Evolutionary conservation across 2,113 vertebrate species (phyloP).

Genomic region (Speoplatyrhinus poulsoni): DNA sequence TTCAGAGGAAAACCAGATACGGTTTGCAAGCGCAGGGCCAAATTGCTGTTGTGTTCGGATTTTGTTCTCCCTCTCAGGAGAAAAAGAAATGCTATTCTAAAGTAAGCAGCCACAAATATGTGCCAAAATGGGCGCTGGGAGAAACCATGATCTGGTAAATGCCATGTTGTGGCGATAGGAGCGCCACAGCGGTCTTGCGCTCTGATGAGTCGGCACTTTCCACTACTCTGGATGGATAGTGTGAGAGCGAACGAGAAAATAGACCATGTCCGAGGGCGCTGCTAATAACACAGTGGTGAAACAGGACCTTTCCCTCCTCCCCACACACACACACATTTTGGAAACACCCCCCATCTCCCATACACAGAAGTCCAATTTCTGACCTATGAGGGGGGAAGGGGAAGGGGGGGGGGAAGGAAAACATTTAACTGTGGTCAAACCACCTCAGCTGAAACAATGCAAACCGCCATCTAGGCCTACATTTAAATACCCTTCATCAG

Average conservation of each 20-base stretch:
- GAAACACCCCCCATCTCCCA: too few species aligned
- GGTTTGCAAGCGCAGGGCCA: conserved; percentile 32
- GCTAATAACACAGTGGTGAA: conserved; percentile 54
- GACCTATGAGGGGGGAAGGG: conserved; percentile 8
- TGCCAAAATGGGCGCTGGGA: conserved; percentile 44
- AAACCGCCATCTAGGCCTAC: conserved; percentile 26
- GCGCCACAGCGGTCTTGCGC: conserved; percentile 45
- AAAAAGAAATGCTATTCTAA: conserved; percentile 30
- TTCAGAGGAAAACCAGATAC: conserved; percentile 36
- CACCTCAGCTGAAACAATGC: conserved; percentile 42
- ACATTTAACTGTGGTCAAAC: conserved; percentile 13
- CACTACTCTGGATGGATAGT: conserved; percentile 30
- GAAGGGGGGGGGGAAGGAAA: conserved; percentile 8
- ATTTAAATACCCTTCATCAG: conserved; percentile 33
- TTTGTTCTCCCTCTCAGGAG: conserved; percentile 21
- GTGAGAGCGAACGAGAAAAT: conserved; percentile 30
- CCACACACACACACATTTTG: conserved; percentile 3
- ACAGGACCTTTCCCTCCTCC: not conserved
- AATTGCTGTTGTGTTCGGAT: conserved; percentile 32
- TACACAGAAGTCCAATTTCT: conserved; percentile 5
- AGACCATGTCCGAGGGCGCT: conserved; percentile 22
- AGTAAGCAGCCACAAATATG: conserved; percentile 62
- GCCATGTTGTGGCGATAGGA: conserved; percentile 48
- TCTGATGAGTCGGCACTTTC: conserved; percentile 61
- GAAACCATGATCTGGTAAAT: conserved; percentile 51